These are phyloP conservation scores for Cyphomyrus plagiostoma DNA, from an alignment of 2,113 vertebrate species.

Conservation along the genomic window DNA sequence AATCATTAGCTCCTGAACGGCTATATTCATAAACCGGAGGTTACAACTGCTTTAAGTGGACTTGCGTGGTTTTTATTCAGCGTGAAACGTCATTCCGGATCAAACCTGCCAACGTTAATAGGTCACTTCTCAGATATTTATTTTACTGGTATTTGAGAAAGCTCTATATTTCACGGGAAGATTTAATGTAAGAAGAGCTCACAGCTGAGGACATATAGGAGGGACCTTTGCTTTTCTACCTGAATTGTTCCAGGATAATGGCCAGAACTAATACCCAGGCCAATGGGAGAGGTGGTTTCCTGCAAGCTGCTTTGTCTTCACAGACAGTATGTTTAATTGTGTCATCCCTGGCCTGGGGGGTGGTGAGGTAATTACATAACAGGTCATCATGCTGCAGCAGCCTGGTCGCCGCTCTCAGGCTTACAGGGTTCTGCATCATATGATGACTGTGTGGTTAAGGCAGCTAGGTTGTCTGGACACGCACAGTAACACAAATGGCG, in stretches of 20 bases:
- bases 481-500: background rate
- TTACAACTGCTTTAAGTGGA: background rate
- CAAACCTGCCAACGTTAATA: background rate
- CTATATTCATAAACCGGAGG: background rate
- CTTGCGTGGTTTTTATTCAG: background rate
- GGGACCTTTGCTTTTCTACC: background rate
- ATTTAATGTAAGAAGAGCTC: background rate
- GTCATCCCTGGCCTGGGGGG: background rate
- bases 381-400: background rate
- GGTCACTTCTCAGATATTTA: background rate
- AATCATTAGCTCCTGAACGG: background rate
- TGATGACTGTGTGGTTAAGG: too few relatives aligned
- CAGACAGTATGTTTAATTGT: background rate
- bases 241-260: background rate
- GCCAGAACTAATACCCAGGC: background rate
- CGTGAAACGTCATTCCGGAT: background rate
- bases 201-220: background rate
- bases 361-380: background rate
- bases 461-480: background rate
- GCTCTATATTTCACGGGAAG: background rate
- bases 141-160: background rate
- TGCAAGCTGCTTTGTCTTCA: background rate
- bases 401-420: background rate
- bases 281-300: background rate
- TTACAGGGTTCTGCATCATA: background rate